Evolutionary conservation across 2,888 invertebrate species (phyloP), one percentile per base, ranked within the genome.

Genomic region (Andrena marginata): DNA sequence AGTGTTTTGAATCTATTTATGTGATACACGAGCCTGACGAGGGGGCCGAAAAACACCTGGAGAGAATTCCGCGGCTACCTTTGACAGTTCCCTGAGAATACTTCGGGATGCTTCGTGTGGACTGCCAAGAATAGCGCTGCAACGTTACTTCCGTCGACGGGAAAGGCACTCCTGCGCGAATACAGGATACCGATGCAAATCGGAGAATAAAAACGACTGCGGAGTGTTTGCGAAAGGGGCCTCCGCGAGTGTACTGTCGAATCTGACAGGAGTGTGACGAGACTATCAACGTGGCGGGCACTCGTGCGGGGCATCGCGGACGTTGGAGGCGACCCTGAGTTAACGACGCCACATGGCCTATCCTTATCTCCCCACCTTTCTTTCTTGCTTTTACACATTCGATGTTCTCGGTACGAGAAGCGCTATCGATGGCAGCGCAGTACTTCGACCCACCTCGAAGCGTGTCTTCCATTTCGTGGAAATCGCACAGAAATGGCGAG

Each of bases 291-390:
- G 0, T 10, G 7, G 49, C 23, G n/a, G 26, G 35, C 23, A 42
- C 20, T 63, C 42, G 60, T 31, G 49, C 80, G 8, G 64, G 81
- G 81, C 48, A 23, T 70, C 26, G 8, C 6, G 35, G 31, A 51
- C 16, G 65, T 60, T 20, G 62, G 63, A 54, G 56, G 56, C 80
- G 81, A 71, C 29, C 81, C 81, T 82, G 81, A 80, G 51, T 75
- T 80, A 80, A 80, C 81, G 33, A 82, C 70, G 60, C 80, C 62
- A 63, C 63, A 83, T 77, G 84, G 54, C 59, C 69, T 77, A 29
- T 71, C 63, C 71, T 71, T 72, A 56, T 42, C 60, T 59, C 68
- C 75, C 42, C 42, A 42, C 42, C 16, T 10, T 10, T 42, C 64
- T 62, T 56, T 56, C 20, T 20, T n/a, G 29, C 16, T 2, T 60